phyloP scores from a whole-genome alignment of 2,888 invertebrate species.

The Volucella bombylans region DNA sequence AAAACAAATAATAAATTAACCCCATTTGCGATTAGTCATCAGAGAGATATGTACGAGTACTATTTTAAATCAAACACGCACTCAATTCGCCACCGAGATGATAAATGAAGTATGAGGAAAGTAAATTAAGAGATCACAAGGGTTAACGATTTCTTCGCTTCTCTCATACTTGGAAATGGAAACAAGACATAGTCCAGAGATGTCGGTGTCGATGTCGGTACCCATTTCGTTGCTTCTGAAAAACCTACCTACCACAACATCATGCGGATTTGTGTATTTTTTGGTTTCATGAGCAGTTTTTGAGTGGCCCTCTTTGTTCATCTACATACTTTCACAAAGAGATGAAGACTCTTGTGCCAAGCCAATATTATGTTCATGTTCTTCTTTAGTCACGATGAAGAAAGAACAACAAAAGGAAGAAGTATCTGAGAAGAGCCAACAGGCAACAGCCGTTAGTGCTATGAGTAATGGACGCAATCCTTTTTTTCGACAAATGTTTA shows the following conservation, averaged over 20 bases:
- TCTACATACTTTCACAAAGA: conserved; percentile 1
- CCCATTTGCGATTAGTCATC: conserved; percentile 46
- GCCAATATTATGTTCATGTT: conserved; percentile 4
- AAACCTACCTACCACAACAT: conserved; percentile 11
- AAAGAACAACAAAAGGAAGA: conserved; percentile 17
- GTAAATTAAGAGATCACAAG: conserved; percentile 61
- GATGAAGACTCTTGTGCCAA: conserved; percentile 1
- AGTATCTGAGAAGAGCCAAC: conserved; percentile 21
- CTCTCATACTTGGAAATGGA: background rate
- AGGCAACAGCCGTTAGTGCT: conserved; percentile 51
- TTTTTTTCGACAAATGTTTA: conserved; percentile 60
- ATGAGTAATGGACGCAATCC: conserved; percentile 68
- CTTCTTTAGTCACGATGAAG: conserved; percentile 21
- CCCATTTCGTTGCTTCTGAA: conserved; percentile 9
- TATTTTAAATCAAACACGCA: conserved; percentile 20
- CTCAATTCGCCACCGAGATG: conserved; percentile 25
- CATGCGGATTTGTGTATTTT: background rate
- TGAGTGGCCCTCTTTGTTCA: conserved; percentile 57
- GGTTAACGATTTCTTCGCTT: conserved; percentile 61
- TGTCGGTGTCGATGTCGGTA: background rate
- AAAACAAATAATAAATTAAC: background rate
- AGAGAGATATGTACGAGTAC: conserved; percentile 6
- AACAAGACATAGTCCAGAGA: background rate
- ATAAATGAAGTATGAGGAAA: conserved; percentile 30
- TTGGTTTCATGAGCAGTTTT: conserved; percentile 13